Evolutionary conservation across 2,113 vertebrate genomes (phyloP).

Genomic region (Heterotilapia buettikoferi): DNA sequence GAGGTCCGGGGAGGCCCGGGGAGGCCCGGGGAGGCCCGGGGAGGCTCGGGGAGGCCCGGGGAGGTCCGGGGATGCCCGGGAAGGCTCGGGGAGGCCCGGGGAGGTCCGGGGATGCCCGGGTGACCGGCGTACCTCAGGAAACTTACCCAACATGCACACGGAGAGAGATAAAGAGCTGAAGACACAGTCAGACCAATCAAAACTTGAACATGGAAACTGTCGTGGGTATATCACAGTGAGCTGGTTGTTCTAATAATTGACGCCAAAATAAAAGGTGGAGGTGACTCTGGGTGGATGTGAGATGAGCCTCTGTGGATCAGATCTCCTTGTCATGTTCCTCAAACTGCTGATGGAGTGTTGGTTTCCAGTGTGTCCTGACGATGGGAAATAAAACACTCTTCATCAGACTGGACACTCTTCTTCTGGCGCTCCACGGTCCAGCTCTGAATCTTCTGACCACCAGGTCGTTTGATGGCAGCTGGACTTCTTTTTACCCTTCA

Average conservation of each 20-base stretch:
- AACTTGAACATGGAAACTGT: fast-evolving
- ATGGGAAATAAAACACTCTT: not conserved
- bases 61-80: too few species aligned
- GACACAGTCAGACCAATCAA: not conserved
- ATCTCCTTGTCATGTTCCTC: not conserved
- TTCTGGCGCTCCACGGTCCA: not conserved
- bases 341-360: not conserved
- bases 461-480: not conserved
- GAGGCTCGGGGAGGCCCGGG: not conserved
- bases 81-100: fast-evolving
- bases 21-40: not conserved
- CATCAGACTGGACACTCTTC: not conserved
- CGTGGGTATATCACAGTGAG: not conserved
- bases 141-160: not conserved
- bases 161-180: not conserved
- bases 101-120: fast-evolving
- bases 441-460: not conserved
- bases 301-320: not conserved
- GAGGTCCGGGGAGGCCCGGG: fast-evolving
- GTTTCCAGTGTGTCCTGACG: not conserved
- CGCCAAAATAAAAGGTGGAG: not conserved
- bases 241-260: not conserved
- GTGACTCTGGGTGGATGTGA: not conserved
- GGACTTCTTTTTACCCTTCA: not conserved
- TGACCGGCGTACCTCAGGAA: not conserved